Percentiles rank a stretch among this genome's conserved stretches.
These are phyloP conservation scores for Melitaea athalia DNA, from an alignment of 2,888 invertebrate species.

Conservation along the genomic window DNA sequence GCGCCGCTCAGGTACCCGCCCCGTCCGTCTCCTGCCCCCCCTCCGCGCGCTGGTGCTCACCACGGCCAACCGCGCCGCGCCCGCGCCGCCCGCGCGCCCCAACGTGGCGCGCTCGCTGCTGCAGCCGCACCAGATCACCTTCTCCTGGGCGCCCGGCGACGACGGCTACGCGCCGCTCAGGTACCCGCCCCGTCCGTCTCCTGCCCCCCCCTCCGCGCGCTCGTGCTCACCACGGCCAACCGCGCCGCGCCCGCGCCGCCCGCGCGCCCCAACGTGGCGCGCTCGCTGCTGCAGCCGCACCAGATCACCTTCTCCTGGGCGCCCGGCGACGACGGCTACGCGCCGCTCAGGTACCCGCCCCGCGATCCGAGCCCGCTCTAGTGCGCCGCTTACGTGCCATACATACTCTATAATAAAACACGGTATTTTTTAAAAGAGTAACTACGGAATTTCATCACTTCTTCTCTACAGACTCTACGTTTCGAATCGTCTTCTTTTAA, in stretches of 20 bases:
- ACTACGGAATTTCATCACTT: no score
- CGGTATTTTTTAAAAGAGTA: no score
- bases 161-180: slow-evolving; percentile 97
- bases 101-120: slow-evolving; percentile 94
- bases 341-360: slow-evolving; percentile 87
- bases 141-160: slow-evolving; percentile 97
- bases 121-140: slow-evolving; percentile 96
- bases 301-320: slow-evolving; percentile 99
- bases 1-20: slow-evolving; percentile 88
- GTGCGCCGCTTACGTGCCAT: no score
- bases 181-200: slow-evolving; percentile 50
- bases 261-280: slow-evolving; percentile 91
- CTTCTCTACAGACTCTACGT: no score
- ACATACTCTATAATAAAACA: no score
- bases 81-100: slow-evolving; percentile 93
- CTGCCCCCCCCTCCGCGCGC: slow-evolving; percentile 83
- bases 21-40: not conserved
- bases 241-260: slow-evolving; percentile 94
- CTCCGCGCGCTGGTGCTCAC: slow-evolving; percentile 92
- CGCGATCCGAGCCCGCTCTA: no score
- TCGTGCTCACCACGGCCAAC: slow-evolving; percentile 95
- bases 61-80: slow-evolving; percentile 94
- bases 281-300: slow-evolving; percentile 93
- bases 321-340: slow-evolving; percentile 97
- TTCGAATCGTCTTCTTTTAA: no score